phyloP scores from a whole-genome alignment of 2,888 invertebrate species.

The Pegoplata infirma region DNA sequence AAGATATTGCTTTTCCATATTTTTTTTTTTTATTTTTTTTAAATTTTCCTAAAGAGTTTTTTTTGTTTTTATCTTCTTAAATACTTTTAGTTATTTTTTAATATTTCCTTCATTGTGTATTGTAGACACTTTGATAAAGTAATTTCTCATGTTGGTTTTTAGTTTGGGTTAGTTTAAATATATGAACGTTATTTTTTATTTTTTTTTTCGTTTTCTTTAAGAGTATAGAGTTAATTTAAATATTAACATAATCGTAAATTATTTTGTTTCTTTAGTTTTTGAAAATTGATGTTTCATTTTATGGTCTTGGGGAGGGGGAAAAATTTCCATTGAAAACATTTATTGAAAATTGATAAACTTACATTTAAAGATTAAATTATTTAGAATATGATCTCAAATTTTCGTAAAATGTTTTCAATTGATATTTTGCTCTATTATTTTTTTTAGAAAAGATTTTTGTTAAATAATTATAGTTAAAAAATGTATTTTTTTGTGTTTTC shows the following conservation, averaged over 20 bases:
- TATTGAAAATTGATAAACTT: slow-evolving; percentile 59
- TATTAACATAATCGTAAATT: slow-evolving; percentile 1
- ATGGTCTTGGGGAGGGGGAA: background rate
- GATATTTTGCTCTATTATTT: slow-evolving; percentile 34
- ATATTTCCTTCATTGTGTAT: slow-evolving; percentile 48
- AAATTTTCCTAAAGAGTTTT: slow-evolving; percentile 38
- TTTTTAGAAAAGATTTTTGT: background rate
- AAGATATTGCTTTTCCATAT: slow-evolving; percentile 59
- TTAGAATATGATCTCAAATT: slow-evolving; percentile 62
- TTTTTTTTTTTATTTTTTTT: slow-evolving; percentile 44
- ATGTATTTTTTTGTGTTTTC: background rate
- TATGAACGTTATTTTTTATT: slow-evolving; percentile 19
- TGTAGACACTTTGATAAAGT: slow-evolving; percentile 61
- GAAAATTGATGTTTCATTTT: background rate
- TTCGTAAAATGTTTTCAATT: slow-evolving; percentile 56
- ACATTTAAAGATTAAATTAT: slow-evolving; percentile 64
- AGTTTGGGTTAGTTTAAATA: slow-evolving; percentile 26
- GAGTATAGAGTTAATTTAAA: slow-evolving; percentile 4
- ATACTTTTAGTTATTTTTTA: slow-evolving; percentile 22
- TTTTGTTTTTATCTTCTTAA: slow-evolving; percentile 10
- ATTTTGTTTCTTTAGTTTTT: background rate
- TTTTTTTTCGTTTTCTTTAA: slow-evolving; percentile 1
- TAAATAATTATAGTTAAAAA: background rate
- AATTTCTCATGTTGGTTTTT: slow-evolving; percentile 58
- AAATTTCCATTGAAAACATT: slow-evolving; percentile 57